phyloP scores from a whole-genome alignment of 1,140 invertebrate species.

The Armadillidium nasatum region DNA sequence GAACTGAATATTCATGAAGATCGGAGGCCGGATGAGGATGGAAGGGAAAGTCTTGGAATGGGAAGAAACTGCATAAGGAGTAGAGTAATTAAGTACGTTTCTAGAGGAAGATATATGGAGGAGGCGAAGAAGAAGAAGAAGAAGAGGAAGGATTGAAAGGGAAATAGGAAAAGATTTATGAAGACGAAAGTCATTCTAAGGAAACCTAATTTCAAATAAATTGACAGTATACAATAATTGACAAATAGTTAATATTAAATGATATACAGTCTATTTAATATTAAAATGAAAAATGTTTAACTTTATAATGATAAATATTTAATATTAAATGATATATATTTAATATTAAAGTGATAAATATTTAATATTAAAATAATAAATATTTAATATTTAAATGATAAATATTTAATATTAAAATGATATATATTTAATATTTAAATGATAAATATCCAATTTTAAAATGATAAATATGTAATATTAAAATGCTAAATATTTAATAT shows the following conservation, averaged over 20 bases:
- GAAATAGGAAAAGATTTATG: neutral
- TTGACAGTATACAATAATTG: neutral
- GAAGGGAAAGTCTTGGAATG: neutral
- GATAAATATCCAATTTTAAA: too few relatives aligned
- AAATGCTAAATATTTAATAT: too few relatives aligned
- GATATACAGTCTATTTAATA: neutral
- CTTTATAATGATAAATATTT: neutral
- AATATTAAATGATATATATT: neutral
- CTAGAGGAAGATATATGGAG: neutral
- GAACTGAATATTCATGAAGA: conserved; percentile 38
- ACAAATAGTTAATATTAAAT: neutral
- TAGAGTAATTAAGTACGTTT: too few relatives aligned
- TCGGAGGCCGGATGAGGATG: conserved; percentile 5
- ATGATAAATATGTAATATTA: too few relatives aligned
- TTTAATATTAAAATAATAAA: too few relatives aligned
- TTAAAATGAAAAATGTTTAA: neutral
- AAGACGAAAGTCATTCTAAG: neutral
- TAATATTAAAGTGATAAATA: too few relatives aligned
- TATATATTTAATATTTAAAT: too few relatives aligned
- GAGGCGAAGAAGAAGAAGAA: neutral
- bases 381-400: too few relatives aligned
- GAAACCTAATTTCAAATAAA: neutral
- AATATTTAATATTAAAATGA: too few relatives aligned
- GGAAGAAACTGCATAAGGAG: too few relatives aligned
- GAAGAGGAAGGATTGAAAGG: neutral